Percentiles rank a stretch among this genome's conserved stretches.
These are phyloP conservation scores for Mustela nigripes DNA, from an alignment of 2,113 vertebrate species.

Conservation along the genomic window DNA sequence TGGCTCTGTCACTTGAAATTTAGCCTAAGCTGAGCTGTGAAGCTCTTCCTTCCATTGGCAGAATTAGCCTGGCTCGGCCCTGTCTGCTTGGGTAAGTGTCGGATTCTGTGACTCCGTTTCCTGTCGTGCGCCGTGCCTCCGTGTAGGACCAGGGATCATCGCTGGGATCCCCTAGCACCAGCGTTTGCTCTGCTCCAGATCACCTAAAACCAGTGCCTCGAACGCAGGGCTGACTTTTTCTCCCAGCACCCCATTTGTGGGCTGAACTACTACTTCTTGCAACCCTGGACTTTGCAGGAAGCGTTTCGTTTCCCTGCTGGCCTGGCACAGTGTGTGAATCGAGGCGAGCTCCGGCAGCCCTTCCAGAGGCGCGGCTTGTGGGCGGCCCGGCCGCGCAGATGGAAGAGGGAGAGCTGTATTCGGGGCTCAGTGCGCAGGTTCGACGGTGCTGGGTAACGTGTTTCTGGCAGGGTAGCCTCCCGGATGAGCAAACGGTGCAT, in stretches of 20 bases:
- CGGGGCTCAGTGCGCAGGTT: neutral
- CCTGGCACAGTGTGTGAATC: neutral
- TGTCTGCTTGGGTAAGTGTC: neutral
- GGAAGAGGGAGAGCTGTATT: neutral
- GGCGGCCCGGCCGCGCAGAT: accelerated
- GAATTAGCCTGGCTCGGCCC: neutral
- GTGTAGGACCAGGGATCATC: accelerated
- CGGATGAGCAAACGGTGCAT: neutral
- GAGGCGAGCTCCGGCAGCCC: neutral
- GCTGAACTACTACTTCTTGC: neutral
- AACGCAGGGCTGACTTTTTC: neutral
- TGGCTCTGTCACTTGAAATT: neutral
- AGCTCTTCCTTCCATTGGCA: neutral
- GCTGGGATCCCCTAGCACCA: too few relatives aligned
- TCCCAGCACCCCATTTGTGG: neutral
- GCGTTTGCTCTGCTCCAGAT: neutral
- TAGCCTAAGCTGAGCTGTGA: neutral
- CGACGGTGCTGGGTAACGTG: neutral
- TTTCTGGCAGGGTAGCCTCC: neutral
- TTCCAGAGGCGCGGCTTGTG: neutral
- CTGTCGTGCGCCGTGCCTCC: neutral
- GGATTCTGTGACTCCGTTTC: accelerated
- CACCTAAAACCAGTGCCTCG: neutral
- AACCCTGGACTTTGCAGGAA: neutral
- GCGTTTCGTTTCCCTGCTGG: neutral